Conservation (phyloP, 2,888 invertebrate species). For the Pachycephus smyrnensis region DNA sequence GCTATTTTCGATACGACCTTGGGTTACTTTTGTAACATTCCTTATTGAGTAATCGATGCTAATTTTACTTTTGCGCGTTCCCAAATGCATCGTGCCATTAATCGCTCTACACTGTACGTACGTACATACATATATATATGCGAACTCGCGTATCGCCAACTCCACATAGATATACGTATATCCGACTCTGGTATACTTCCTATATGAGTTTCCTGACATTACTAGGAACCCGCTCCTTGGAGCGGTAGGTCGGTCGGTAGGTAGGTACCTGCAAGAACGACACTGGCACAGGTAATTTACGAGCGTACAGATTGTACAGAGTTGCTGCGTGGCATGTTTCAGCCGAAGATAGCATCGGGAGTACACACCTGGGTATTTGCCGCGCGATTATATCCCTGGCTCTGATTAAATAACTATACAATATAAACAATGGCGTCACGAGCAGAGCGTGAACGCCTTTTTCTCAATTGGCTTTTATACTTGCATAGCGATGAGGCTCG, state of each 20-base stretch:
- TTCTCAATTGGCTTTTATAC: background rate
- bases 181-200: slow-evolving; percentile 11
- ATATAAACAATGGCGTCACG: slow-evolving; percentile 26
- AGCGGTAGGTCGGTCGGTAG: slow-evolving; percentile 31
- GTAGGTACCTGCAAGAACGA: slow-evolving; percentile 36
- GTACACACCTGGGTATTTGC: slow-evolving; percentile 43
- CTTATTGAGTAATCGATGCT: slow-evolving; percentile 51
- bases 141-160: background rate
- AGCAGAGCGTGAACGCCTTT: background rate
- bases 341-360: slow-evolving; percentile 40
- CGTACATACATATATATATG: background rate
- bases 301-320: slow-evolving; percentile 43
- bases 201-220: slow-evolving; percentile 29
- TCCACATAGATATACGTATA: background rate
- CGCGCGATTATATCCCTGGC: slow-evolving; percentile 28
- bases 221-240: slow-evolving; percentile 38
- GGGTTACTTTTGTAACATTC: slow-evolving; percentile 50
- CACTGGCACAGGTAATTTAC: slow-evolving; percentile 40
- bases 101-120: slow-evolving; percentile 5
- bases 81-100: background rate
- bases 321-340: slow-evolving; percentile 45
- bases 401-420: slow-evolving; percentile 46
- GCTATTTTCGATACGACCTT: slow-evolving; percentile 48
- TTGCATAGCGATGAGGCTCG: background rate
- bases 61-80: slow-evolving; percentile 38